Percentiles rank a stretch among this genome's conserved stretches.
Conservation (phyloP, 1,140 invertebrate genomes). For the Drosophila pandora region DNA sequence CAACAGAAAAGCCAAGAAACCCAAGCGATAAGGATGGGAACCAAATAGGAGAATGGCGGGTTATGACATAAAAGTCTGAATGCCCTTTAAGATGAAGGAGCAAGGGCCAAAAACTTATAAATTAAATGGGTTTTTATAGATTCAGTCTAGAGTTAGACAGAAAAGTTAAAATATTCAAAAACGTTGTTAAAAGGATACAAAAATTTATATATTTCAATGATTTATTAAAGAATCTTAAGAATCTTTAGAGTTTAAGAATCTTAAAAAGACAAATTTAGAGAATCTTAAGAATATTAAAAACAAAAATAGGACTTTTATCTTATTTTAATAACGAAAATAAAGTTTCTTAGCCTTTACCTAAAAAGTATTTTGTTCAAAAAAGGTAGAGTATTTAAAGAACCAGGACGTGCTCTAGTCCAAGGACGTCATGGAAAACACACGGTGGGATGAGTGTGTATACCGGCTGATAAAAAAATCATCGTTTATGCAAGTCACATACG, state of each 20-base stretch:
- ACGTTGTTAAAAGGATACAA: neutral
- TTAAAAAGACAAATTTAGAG: no score
- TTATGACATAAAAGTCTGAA: neutral
- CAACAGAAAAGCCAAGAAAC: slow-evolving; percentile 50
- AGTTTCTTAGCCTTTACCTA: neutral
- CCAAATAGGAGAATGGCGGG: neutral
- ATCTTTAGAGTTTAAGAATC: no score
- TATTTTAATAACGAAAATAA: neutral
- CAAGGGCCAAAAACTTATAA: neutral
- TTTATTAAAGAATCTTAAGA: no score
- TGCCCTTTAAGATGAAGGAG: slow-evolving; percentile 2
- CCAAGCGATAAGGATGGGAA: slow-evolving; percentile 48
- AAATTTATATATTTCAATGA: neutral
- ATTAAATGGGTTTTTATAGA: no score
- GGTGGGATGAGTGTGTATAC: slow-evolving; percentile 47
- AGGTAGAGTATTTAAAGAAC: neutral
- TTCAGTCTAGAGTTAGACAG: no score
- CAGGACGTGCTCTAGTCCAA: neutral
- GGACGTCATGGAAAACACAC: neutral
- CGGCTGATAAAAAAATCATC: slow-evolving; percentile 63
- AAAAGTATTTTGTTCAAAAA: neutral
- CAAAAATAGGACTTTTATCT: no score
- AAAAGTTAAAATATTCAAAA: neutral
- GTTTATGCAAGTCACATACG: slow-evolving; percentile 81
- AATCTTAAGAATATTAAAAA: no score